Base-by-base conservation (phyloP, 1,140 invertebrate genomes). In the Drosophila biarmipes region DNA sequence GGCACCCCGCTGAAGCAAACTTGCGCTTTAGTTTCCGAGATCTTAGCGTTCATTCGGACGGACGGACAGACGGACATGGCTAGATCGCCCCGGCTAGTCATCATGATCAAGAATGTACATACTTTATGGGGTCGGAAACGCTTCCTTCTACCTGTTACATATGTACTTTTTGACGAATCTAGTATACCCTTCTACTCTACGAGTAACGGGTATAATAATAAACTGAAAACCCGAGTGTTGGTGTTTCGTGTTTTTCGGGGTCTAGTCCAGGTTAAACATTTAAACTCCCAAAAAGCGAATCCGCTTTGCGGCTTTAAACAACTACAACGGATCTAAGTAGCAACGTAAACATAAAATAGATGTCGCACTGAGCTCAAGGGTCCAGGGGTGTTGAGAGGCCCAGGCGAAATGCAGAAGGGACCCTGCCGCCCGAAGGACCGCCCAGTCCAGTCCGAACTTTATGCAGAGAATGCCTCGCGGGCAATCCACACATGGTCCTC, bases 261-360 rank as follows among this genome's bases (percentile, higher is more conserved):
- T 21, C 35, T 80, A 45, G 72, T 77, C 71, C 48, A 43, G 64
- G 58, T 56, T 67, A 61, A 53, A 49, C 67, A 90, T 90, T 81
- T 81, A 90, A 90, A 79, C 79, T 77, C 45, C 63, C 42, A 58
- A 48, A 51, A 56, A 73, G 51, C 78, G 73, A 78, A 71, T 78
- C 73, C 78, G 77, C 82, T 82, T 90, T 86, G 80, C 69, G 80
- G 80, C 81, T 90, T 90, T 90, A 90, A 90, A 59, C 68, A 66
- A 68, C 73, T 63, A 69, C 71, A 52, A 72, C 62, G 62, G 66
- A 58, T 55, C 51, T 82, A 86, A 82, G 82, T 78, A 78, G 78
- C 69, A 86, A 82, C 87, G 82, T 82, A 86, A 86, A 86, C 82
- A 86, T 75, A 74, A 78, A 78, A 87, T 75, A 82, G 78, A 82